Conservation (phyloP, 2,888 invertebrate species). For the Pterostichus madidus region DNA sequence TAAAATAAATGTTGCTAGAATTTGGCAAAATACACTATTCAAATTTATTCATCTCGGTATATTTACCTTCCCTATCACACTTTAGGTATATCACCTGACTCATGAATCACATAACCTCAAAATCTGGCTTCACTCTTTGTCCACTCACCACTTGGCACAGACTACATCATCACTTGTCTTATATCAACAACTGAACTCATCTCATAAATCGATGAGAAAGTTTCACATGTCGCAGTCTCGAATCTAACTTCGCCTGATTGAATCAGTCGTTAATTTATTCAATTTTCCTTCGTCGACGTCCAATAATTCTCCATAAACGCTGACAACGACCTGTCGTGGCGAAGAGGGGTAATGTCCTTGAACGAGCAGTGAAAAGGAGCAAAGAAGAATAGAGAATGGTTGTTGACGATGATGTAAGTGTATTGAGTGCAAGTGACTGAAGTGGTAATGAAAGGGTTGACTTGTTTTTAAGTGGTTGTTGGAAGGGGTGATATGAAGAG, state of each 20-base stretch:
- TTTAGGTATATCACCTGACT: too few species aligned
- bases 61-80: neutral
- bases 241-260: conserved; percentile 17
- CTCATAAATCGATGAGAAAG: conserved; percentile 21
- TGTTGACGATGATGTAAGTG: neutral
- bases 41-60: too few species aligned
- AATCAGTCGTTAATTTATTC: conserved; percentile 46
- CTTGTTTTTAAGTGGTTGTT: conserved; percentile 20
- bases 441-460: conserved; percentile 11
- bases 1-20: too few species aligned
- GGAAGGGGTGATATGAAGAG: neutral
- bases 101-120: too few species aligned
- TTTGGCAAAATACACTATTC: too few species aligned
- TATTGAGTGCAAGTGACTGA: conserved; percentile 13
- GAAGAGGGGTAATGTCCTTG: neutral
- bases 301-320: neutral
- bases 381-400: conserved; percentile 24
- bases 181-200: neutral
- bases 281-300: conserved; percentile 18
- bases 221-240: conserved; percentile 19
- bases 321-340: conserved; percentile 21
- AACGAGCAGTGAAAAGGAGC: neutral
- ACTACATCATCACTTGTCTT: too few species aligned
- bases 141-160: too few species aligned
- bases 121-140: too few species aligned